These are phyloP conservation scores for Parnassius orleans DNA, from an alignment of 2,888 invertebrate genomes.

Conservation along the genomic window DNA sequence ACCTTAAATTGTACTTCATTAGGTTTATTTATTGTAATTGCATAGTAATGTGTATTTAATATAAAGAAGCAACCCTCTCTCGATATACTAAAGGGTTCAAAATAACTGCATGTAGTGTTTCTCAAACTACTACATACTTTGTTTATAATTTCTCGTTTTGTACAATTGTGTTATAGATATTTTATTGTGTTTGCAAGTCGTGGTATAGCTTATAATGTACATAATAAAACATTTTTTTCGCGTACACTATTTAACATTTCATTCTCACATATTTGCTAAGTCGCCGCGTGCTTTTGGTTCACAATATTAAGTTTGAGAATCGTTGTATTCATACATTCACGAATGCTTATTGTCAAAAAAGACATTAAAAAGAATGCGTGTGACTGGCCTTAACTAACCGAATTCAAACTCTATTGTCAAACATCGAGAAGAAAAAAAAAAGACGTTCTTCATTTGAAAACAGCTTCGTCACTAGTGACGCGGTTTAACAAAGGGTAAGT, in stretches of 20 bases:
- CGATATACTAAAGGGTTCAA: slow-evolving; percentile 24
- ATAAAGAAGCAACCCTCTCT: slow-evolving; percentile 27
- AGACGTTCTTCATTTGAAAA: slow-evolving; percentile 25
- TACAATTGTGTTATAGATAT: background rate
- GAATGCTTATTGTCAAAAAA: slow-evolving; percentile 25
- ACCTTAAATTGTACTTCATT: slow-evolving; percentile 3
- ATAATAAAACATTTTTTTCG: no score
- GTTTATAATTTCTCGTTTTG: background rate
- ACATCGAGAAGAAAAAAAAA: slow-evolving; percentile 36
- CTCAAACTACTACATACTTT: slow-evolving; percentile 11
- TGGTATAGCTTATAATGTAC: background rate
- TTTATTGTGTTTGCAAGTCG: background rate
- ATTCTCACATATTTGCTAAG: no score
- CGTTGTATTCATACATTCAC: slow-evolving; percentile 21
- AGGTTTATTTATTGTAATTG: slow-evolving; percentile 9
- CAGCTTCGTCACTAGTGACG: slow-evolving; percentile 24
- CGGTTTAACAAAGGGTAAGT: slow-evolving; percentile 24
- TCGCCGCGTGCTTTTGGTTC: no score
- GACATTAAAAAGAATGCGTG: slow-evolving; percentile 36
- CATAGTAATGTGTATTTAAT: slow-evolving; percentile 16
- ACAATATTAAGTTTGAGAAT: slow-evolving; percentile 13
- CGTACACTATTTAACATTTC: no score
- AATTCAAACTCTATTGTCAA: slow-evolving; percentile 48
- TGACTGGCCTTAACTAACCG: slow-evolving; percentile 50
- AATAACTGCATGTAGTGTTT: slow-evolving; percentile 19